These are phyloP conservation scores for Stigmatopora nigra DNA, from an alignment of 2,113 vertebrate species.

Conservation along the genomic window DNA sequence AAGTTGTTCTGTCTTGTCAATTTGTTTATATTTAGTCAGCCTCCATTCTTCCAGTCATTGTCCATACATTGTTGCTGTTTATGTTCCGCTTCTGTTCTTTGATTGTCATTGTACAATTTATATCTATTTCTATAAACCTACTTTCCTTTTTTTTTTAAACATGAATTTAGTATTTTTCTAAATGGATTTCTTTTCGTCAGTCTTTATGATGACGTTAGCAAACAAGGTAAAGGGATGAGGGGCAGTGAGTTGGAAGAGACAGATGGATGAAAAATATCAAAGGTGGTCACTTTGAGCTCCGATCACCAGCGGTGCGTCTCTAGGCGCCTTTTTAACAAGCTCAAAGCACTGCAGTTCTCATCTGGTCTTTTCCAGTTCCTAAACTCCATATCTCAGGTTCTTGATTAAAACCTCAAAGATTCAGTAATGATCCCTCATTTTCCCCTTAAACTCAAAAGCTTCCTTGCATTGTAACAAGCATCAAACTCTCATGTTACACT, in stretches of 20 bases:
- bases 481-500: background rate
- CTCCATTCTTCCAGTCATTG: no score
- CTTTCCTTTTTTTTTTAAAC: no score
- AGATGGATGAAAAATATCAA: conserved; percentile 9
- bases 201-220: background rate
- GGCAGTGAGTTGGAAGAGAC: conserved; percentile 6
- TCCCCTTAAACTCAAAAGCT: conserved; percentile 9
- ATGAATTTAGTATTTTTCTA: no score
- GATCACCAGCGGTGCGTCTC: conserved; percentile 24
- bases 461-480: background rate
- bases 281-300: conserved; percentile 21
- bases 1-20: background rate
- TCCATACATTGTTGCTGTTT: no score
- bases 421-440: background rate
- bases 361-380: conserved; percentile 12
- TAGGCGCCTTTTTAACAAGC: conserved; percentile 29
- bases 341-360: conserved; percentile 19
- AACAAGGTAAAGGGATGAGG: background rate
- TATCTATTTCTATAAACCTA: no score
- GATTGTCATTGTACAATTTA: no score
- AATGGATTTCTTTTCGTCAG: no score
- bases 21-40: no score
- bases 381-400: conserved; percentile 7
- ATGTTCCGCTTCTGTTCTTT: no score
- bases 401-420: conserved; percentile 10